These are phyloP conservation scores for Macrostomum lignano DNA, from an alignment of 1,140 invertebrate genomes.

Conservation along the genomic window DNA sequence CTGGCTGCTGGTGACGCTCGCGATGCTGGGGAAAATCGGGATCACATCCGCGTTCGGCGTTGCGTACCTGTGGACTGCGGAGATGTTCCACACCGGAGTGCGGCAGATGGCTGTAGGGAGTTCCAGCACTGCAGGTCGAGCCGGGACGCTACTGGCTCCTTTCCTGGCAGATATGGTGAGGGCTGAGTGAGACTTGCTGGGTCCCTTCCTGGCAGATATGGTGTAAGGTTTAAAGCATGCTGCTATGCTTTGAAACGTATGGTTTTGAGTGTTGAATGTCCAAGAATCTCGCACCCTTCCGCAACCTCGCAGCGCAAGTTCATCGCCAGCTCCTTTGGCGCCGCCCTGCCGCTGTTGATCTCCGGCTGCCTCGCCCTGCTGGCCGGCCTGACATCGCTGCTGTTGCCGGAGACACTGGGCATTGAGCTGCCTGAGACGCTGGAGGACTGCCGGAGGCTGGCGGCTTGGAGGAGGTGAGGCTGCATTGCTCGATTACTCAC, in stretches of 20 bases:
- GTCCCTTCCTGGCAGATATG: no score
- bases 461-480: no score
- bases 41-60: conserved; percentile 39
- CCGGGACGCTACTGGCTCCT: no score
- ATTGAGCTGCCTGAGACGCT: conserved; percentile 17
- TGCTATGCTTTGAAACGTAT: neutral
- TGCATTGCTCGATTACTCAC: no score
- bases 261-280: neutral
- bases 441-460: no score
- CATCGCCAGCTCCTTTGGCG: no score
- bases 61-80: conserved; percentile 12
- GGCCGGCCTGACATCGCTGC: conserved; percentile 9
- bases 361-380: conserved; percentile 1
- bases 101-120: no score
- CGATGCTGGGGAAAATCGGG: conserved; percentile 47
- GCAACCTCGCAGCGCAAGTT: no score
- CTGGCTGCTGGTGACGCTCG: conserved; percentile 35
- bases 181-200: no score
- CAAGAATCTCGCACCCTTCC: conserved; percentile 1
- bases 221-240: no score
- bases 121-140: no score
- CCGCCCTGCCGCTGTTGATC: neutral
- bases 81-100: conserved; percentile 11
- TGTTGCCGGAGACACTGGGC: conserved; percentile 23
- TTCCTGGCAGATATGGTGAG: no score